Percentiles rank a stretch among this genome's conserved stretches.
Evolutionary conservation across 2,888 invertebrate genomes (phyloP).

Genomic region (Megastigmus dorsalis): DNA sequence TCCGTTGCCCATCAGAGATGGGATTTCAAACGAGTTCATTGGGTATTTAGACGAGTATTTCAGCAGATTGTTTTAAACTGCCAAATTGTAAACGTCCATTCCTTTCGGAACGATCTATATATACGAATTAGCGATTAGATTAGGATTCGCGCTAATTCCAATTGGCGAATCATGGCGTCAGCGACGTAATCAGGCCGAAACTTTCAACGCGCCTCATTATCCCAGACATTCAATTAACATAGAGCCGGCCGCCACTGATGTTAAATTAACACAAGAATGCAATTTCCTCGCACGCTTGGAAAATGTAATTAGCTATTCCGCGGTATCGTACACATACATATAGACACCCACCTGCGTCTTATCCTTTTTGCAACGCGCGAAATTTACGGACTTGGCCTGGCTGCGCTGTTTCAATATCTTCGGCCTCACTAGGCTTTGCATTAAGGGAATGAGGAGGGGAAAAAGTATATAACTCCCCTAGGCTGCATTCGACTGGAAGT

Average conservation of each 20-base stretch:
- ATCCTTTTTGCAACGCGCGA: no score
- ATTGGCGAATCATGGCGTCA: no score
- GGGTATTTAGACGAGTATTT: no score
- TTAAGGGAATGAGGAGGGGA: conserved; percentile 24
- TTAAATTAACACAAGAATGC: conserved; percentile 33
- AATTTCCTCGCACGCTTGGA: conserved; percentile 1
- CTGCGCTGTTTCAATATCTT: conserved; percentile 43
- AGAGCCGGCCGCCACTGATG: not conserved
- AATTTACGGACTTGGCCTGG: no score
- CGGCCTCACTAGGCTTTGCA: conserved; percentile 19
- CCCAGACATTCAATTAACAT: conserved; percentile 33
- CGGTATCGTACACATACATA: no score
- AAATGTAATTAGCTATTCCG: conserved; percentile 3
- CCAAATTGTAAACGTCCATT: no score
- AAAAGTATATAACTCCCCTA: conserved; percentile 3
- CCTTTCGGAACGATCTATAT: not conserved
- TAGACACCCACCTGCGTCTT: no score
- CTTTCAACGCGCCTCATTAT: not conserved
- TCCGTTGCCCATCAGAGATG: no score
- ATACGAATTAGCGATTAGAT: not conserved
- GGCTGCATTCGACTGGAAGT: not conserved
- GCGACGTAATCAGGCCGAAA: no score
- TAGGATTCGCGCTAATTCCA: not conserved
- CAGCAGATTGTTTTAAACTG: no score
- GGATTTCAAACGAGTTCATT: no score